Conservation (phyloP, 1,140 invertebrate species). For the Galleria mellonella region DNA sequence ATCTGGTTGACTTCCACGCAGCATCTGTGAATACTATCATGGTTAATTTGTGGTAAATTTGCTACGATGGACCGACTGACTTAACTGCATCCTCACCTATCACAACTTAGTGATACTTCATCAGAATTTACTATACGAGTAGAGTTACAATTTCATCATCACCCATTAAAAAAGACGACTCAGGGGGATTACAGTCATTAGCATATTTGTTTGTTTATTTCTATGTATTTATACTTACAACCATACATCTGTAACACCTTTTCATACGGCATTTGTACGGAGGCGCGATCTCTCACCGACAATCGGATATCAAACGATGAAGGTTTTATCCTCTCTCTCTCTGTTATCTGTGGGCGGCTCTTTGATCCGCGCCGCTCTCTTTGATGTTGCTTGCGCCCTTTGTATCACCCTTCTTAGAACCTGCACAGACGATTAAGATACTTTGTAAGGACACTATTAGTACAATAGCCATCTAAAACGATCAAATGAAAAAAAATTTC, state of each 20-base stretch:
- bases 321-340: conserved; percentile 36
- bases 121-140: too few species aligned
- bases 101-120: too few species aligned
- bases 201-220: too few species aligned
- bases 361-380: conserved; percentile 41
- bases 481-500: too few species aligned
- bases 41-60: too few species aligned
- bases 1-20: too few species aligned
- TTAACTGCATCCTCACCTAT: too few species aligned
- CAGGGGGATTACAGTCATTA: too few species aligned
- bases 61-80: too few species aligned
- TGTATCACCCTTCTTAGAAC: conserved; percentile 20
- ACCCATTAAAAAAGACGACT: too few species aligned
- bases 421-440: conserved; percentile 48
- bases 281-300: conserved; percentile 39
- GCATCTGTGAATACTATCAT: too few species aligned
- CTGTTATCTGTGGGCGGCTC: conserved; percentile 32
- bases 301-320: conserved; percentile 54
- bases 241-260: conserved; percentile 30
- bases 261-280: conserved; percentile 19
- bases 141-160: too few species aligned
- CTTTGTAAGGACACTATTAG: conserved; percentile 30
- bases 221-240: conserved; percentile 9
- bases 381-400: conserved; percentile 37
- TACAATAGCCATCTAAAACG: conserved; percentile 4